Base-by-base conservation (phyloP, 2,113 vertebrate species). In the Oreotrochilus melanogaster region DNA sequence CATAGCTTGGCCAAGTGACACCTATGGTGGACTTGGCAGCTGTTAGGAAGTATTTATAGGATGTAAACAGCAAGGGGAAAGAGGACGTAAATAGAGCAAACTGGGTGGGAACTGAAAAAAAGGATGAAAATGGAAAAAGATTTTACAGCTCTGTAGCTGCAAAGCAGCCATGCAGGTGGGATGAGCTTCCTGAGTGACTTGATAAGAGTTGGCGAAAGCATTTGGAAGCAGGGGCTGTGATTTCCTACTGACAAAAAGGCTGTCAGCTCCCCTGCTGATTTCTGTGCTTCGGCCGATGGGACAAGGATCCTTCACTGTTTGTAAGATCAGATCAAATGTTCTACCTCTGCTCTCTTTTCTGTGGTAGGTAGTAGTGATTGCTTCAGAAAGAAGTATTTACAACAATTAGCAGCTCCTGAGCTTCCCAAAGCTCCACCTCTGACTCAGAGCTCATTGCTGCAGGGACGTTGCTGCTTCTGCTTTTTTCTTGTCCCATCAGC, bases 31-130 rank as follows among this genome's bases (percentile, higher is more conserved):
- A 53, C 74, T 92, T 87, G 94, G 86, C 94, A 92, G 97, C 94
- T 96, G 95, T 75, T 85, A 67, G 48, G 37, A 45, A 94, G 92
- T 95, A 93, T 95, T 93, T 94, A 80, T 86, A 70, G 84, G 90
- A 86, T 84, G 95, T 94, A 94, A 95, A 88, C 93, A 95, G 92
- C 86, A 23, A 93, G 64, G 64, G 47, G 64, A 61, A 88, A 62
- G 56, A 92, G 82, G 61, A 71, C 1, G 19, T 72, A 83, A 93
- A 84, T 61, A 88, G 79, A 93, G 69, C 61, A 60, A 71, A 51
- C 35, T 0, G 1, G 3, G 15, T n/a, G 45, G 69, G 69, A 51
- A 47, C 53, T 51, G 82, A 28, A 83, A 69, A 86, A 92, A 51
- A 19, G 83, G 78, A 35, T 61, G 62, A 30, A 92, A 87, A 45